A percentile compares a stretch with the other conserved stretches of the same genome.
phyloP scores from a whole-genome alignment of 2,797 vertebrate genomes.

The Mus minutoides region DNA sequence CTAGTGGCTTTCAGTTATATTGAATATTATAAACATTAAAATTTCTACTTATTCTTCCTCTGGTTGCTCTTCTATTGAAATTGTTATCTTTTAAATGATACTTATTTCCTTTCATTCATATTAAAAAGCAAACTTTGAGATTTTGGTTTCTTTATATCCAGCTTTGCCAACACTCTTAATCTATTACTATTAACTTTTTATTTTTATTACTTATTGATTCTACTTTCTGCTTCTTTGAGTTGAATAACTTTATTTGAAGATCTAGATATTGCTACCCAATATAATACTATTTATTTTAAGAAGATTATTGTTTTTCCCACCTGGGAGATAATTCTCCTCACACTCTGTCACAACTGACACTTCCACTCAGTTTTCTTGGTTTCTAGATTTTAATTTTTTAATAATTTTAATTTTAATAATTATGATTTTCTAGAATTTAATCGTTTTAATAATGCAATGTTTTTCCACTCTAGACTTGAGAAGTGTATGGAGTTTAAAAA shows the following conservation, averaged over 20 bases:
- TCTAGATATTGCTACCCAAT: background rate
- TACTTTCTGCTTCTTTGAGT: background rate
- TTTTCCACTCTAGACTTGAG: background rate
- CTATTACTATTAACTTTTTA: too few relatives aligned
- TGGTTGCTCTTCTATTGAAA: background rate
- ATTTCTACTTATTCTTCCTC: background rate
- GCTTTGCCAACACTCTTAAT: too few relatives aligned
- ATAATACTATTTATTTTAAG: background rate
- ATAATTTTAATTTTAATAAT: too few relatives aligned
- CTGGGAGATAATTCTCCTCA: background rate
- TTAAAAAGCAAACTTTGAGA: too few relatives aligned
- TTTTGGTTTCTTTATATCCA: too few relatives aligned
- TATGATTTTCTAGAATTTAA: background rate
- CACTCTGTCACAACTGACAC: background rate
- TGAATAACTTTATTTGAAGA: background rate
- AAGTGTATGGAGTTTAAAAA: background rate
- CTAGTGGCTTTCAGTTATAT: background rate
- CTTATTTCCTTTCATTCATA: too few relatives aligned
- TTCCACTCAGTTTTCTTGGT: background rate
- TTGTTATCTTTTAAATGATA: background rate
- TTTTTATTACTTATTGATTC: background rate
- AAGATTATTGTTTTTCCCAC: background rate
- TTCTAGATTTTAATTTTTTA: background rate
- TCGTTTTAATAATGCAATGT: background rate
- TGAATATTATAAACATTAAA: background rate